Conservation (phyloP, 2,888 invertebrate genomes). For the Deilephila porcellus region DNA sequence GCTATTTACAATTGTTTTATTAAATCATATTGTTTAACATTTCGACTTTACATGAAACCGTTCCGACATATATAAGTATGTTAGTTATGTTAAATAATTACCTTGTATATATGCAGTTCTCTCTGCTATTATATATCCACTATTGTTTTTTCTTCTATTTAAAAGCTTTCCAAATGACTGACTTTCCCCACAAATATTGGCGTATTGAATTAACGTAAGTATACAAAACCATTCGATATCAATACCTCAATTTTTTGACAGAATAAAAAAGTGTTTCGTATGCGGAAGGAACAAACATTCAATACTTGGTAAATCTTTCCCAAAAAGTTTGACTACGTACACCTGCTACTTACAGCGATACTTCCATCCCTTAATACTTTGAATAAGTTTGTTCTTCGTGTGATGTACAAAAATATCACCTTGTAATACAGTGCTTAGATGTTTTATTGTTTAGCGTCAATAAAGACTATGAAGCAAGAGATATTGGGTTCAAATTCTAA, state of each 20-base stretch:
- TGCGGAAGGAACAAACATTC: background rate
- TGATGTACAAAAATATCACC: background rate
- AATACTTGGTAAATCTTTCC: conserved; percentile 16
- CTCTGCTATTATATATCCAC: too few species aligned
- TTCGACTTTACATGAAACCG: too few species aligned
- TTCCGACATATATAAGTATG: too few species aligned
- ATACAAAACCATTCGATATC: background rate
- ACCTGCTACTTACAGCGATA: conserved; percentile 19
- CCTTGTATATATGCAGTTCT: too few species aligned
- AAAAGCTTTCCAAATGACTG: too few species aligned
- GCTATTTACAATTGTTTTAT: too few species aligned
- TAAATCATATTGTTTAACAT: too few species aligned
- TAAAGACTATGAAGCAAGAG: too few species aligned
- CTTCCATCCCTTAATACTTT: conserved; percentile 22
- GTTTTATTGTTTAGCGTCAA: too few species aligned
- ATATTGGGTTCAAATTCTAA: too few species aligned
- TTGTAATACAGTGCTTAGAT: background rate
- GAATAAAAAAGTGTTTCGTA: background rate
- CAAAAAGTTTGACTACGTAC: conserved; percentile 7
- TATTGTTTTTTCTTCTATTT: too few species aligned
- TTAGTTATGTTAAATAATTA: too few species aligned
- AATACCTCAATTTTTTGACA: background rate
- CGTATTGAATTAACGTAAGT: background rate
- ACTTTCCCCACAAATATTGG: background rate
- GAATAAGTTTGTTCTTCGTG: conserved; percentile 19